Base-by-base conservation (phyloP, 2,797 vertebrate genomes). In the Carapus acus region DNA sequence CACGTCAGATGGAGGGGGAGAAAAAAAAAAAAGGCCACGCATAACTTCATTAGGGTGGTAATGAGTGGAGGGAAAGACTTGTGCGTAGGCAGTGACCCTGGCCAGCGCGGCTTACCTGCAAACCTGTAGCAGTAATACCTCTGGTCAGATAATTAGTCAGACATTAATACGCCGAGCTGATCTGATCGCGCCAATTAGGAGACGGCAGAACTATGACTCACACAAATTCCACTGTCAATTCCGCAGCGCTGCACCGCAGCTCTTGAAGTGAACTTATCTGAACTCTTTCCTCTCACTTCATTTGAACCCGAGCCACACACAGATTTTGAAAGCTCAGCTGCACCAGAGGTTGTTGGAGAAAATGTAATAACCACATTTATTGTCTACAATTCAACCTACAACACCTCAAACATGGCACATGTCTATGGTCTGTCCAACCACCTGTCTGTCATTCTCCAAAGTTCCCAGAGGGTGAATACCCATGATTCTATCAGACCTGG, bases 121-220 rank as follows among this genome's bases (percentile, higher is more conserved):
- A 67, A 84, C 70, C 38, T 65, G 74, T 76, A 77, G 77, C 66
- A 67, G 61, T 85, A 86, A 86, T 83, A 83, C 71, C 68, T 75
- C 72, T 77, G 67, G 86, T 87, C 85, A 84, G 82, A 80, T 80
- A 80, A 86, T 88, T 85, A 85, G 79, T 84, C 81, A 80, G 65
- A 66, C 80, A 82, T 85, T 86, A 86, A 87, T 83, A 84, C 64
- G 29, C 70, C 69, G 60, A 69, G 67, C 78, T 83, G 77, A 87
- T 87, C 74, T 74, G 72, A 86, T 83, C 81, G 83, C 57, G 54
- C 72, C 69, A 76, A 80, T 84, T 81, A 81, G 65, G 65, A 50
- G 36, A 58, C 24, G 3, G 50, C 62, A 54, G 59, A 7, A 38
- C 50, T 42, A 67, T 80, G 74, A 74, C 76, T 82, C 80, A 82